Percentiles rank a stretch among this genome's conserved stretches.
phyloP scores from a whole-genome alignment of 2,888 invertebrate genomes.

The Pseudolycoriella hygida region DNA sequence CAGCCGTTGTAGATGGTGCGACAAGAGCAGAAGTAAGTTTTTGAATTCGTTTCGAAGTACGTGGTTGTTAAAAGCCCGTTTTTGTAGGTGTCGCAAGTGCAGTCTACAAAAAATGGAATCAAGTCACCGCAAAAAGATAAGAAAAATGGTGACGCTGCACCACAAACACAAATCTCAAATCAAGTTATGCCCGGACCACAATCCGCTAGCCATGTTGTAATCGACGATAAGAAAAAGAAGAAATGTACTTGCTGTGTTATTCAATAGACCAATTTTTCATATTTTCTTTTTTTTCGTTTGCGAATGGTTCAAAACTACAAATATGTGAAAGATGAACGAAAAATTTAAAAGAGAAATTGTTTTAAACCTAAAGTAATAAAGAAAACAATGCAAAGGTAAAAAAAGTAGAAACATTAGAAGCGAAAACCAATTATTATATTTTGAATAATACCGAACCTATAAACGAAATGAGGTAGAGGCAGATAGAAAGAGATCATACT shows the following conservation, averaged over 20 bases:
- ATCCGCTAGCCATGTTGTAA: conserved; percentile 79
- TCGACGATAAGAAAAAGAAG: conserved; percentile 72
- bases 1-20: conserved; percentile 25
- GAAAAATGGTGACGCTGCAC: conserved; percentile 21
- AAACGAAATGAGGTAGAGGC: too few species aligned
- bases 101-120: conserved; percentile 28
- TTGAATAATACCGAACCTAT: too few species aligned
- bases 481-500: too few species aligned
- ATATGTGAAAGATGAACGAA: too few species aligned
- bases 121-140: conserved; percentile 21
- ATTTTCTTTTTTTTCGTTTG: neutral
- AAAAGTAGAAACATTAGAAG: too few species aligned
- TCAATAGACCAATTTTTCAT: conserved; percentile 38
- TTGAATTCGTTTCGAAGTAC: neutral
- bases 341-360: too few species aligned
- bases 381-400: too few species aligned
- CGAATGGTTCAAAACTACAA: too few species aligned
- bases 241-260: conserved; percentile 90
- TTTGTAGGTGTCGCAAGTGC: conserved; percentile 25
- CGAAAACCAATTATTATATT: too few species aligned
- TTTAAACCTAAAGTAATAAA: too few species aligned
- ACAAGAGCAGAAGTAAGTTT: conserved; percentile 25
- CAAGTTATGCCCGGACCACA: conserved; percentile 54
- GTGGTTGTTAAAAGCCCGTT: neutral
- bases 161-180: conserved; percentile 29